Percentiles rank a stretch among this genome's conserved stretches.
Conservation (phyloP, 2,113 vertebrate genomes). For the Myrmecophaga tridactyla region DNA sequence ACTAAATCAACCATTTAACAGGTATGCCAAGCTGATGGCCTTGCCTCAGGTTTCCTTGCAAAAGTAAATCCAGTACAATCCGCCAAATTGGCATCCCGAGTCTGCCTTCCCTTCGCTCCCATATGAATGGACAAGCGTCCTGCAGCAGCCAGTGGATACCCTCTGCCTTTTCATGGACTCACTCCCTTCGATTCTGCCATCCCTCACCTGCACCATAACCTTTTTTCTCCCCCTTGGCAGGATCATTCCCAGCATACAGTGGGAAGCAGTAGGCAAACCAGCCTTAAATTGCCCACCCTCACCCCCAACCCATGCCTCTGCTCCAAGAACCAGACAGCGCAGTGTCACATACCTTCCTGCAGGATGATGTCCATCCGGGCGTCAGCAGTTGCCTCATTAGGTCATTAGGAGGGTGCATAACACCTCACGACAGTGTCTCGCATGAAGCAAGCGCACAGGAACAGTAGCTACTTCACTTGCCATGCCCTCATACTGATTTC, state of each 20-base stretch:
- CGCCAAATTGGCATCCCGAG: accelerated
- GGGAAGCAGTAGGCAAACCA: accelerated
- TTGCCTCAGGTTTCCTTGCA: neutral
- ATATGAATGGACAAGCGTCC: neutral
- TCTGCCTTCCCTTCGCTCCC: neutral
- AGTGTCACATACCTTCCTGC: neutral
- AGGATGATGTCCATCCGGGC: neutral
- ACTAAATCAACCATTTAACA: neutral
- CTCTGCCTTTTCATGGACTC: neutral
- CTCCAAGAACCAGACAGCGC: accelerated
- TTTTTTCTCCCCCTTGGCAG: neutral
- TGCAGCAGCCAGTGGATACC: neutral
- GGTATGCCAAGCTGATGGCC: neutral
- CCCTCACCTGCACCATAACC: neutral
- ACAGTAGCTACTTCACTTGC: too few relatives aligned
- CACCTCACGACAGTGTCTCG: neutral
- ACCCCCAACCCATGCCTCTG: neutral
- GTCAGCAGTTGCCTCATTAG: too few relatives aligned
- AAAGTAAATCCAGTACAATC: neutral
- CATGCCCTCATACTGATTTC: too few relatives aligned
- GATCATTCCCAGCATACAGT: neutral
- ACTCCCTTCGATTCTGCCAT: neutral
- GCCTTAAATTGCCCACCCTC: neutral
- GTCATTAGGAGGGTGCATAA: too few relatives aligned
- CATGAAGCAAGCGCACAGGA: too few relatives aligned